A percentile compares a stretch with the other conserved stretches of the same genome.
phyloP scores from a whole-genome alignment of 2,113 vertebrate species.

The Leptosomus discolor region DNA sequence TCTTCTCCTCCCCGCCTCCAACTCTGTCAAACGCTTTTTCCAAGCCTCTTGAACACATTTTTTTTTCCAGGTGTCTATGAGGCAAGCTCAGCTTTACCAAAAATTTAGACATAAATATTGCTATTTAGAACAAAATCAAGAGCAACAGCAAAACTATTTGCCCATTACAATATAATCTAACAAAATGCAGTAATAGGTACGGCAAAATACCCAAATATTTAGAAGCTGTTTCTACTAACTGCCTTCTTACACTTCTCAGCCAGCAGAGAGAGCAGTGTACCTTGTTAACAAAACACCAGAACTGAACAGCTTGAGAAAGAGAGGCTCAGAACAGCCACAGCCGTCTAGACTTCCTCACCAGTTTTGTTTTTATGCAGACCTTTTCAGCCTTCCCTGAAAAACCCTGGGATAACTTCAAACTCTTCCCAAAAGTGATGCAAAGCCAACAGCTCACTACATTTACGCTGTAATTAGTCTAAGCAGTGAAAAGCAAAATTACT shows the following conservation, averaged over 20 bases:
- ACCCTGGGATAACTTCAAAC: background rate
- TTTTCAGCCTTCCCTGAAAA: background rate
- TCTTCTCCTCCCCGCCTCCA: background rate
- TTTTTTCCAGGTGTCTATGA: background rate
- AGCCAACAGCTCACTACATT: background rate
- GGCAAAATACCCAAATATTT: background rate
- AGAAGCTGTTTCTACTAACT: background rate
- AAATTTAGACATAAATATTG: background rate
- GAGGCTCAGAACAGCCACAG: background rate
- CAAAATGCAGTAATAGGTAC: background rate
- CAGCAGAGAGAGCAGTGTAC: slow-evolving; percentile 55
- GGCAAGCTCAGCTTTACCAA: background rate
- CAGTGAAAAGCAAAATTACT: background rate
- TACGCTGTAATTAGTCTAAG: background rate
- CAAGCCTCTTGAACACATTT: background rate
- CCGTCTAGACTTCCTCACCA: fast-evolving
- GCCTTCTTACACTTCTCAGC: slow-evolving; percentile 10
- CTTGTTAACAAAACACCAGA: background rate
- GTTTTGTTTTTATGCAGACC: background rate
- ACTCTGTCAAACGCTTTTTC: background rate
- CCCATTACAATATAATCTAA: background rate
- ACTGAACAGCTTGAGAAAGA: background rate
- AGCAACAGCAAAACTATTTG: background rate
- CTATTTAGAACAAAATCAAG: background rate
- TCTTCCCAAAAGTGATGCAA: background rate